Base-by-base conservation (phyloP, 2,113 vertebrate species). In the Poeciliopsis turrubarensis region DNA sequence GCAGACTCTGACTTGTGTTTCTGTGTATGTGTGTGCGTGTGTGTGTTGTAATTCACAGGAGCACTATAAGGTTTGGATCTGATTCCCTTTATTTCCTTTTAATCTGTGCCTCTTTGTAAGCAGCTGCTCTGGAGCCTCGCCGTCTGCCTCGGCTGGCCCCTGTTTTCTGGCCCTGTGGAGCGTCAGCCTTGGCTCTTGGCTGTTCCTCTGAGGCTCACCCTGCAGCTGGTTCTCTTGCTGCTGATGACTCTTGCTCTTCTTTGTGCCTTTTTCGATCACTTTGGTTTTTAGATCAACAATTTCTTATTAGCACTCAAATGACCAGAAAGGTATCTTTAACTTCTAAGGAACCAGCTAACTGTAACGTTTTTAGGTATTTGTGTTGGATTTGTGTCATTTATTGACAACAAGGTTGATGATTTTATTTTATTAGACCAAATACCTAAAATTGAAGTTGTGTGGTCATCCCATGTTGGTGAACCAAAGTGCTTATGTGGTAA, bases 11-110 rank as follows among this genome's bases (percentile, higher is more conserved):
- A 72, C 1, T 65, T 79, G 32, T 70, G 67, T 77, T 83, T 90
- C 32, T 84, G 80, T 91, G 79, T 85, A 74, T 92, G 65, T 87
- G 91, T 94, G 91, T 81, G 81, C 90, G 79, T 84, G 75, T 92
- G 63, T 87, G 91, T 95, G 91, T 77, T 95, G 91, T 94, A 79
- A 90, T 94, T 93, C 84, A 90, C 95, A 98, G 97, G 96, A 95
- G 85, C 95, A 95, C 37, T 95, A 97, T 85, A 97, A 98, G 98
- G 98, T 99, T 98, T 97, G 97, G 89, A 86, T 92, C 86, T 72
- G 71, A 85, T 60, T 87, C 72, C 3, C 12, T 80, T 76, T 32
- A 29, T n/a, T 15, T 34, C 14, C 62, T 51, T 64, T 78, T 60
- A 62, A 75, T 54, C 27, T 60, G n/a, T 30, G 27, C 4, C 19